Evolutionary conservation across 2,113 vertebrate genomes (phyloP).

Genomic region (Athene cunicularia): DNA sequence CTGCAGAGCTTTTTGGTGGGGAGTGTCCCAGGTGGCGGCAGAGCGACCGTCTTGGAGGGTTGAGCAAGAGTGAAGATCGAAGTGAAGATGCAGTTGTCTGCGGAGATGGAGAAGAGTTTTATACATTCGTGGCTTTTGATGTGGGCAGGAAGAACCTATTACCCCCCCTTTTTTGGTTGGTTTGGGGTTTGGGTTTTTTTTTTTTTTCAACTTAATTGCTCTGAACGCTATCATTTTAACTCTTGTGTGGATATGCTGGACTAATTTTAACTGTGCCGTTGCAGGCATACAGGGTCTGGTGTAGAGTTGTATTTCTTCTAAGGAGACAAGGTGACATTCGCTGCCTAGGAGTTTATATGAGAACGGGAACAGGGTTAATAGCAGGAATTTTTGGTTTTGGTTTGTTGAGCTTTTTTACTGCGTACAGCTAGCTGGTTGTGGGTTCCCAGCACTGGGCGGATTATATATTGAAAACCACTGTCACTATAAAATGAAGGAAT

Average conservation of each 20-base stretch:
- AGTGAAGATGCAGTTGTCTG: not conserved
- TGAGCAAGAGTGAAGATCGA: not conserved
- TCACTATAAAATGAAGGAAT: not conserved
- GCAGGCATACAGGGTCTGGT: not conserved
- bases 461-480: not conserved
- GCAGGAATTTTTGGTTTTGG: accelerated
- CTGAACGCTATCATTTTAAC: accelerated
- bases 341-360: accelerated
- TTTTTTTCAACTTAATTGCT: too few relatives aligned
- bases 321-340: not conserved
- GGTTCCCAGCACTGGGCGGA: not conserved
- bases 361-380: not conserved
- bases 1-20: not conserved
- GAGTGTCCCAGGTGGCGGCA: not conserved
- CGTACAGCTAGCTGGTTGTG: not conserved
- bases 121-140: not conserved
- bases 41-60: not conserved
- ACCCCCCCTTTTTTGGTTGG: too few relatives aligned
- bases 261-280: accelerated
- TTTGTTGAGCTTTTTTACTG: not conserved
- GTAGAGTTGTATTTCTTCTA: not conserved
- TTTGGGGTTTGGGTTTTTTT: too few relatives aligned
- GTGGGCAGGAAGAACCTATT: not conserved
- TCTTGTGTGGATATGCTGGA: accelerated
- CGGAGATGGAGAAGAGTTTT: not conserved